phyloP scores from a whole-genome alignment of 2,888 invertebrate genomes.

The Lagria hirta region DNA sequence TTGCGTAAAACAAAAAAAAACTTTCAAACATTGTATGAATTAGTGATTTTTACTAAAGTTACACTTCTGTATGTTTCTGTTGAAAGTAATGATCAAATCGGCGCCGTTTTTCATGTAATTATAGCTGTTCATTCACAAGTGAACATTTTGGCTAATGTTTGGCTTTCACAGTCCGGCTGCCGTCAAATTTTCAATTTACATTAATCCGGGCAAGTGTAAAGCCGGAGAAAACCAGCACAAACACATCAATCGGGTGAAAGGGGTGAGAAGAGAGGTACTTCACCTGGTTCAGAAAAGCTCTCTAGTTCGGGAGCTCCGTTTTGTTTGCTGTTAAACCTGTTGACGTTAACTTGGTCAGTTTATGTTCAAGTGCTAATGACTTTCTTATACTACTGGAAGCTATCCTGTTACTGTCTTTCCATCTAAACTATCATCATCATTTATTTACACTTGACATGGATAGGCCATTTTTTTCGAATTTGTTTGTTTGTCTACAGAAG shows the following conservation, averaged over 20 bases:
- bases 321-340: constrained; percentile 24
- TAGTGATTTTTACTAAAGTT: too few species aligned
- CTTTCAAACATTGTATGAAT: too few species aligned
- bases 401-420: constrained; percentile 20
- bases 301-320: constrained; percentile 16
- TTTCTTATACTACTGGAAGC: constrained; percentile 25
- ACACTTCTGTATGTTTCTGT: too few species aligned
- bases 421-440: too few species aligned
- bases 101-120: too few species aligned
- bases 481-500: too few species aligned
- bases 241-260: constrained; percentile 27
- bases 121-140: too few species aligned
- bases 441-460: too few species aligned
- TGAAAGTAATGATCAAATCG: too few species aligned
- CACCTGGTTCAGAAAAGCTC: constrained; percentile 24
- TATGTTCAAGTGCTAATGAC: constrained; percentile 22
- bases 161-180: constrained; percentile 25
- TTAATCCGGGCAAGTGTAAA: constrained; percentile 30
- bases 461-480: too few species aligned
- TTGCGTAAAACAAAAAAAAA: too few species aligned
- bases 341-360: constrained; percentile 25
- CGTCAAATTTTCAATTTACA: constrained; percentile 32
- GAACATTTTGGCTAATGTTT: constrained; percentile 24
- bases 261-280: constrained; percentile 19
- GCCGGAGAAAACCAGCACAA: constrained; percentile 21